phyloP scores from a whole-genome alignment of 2,888 invertebrate species.

The Dynastes grantii region DNA sequence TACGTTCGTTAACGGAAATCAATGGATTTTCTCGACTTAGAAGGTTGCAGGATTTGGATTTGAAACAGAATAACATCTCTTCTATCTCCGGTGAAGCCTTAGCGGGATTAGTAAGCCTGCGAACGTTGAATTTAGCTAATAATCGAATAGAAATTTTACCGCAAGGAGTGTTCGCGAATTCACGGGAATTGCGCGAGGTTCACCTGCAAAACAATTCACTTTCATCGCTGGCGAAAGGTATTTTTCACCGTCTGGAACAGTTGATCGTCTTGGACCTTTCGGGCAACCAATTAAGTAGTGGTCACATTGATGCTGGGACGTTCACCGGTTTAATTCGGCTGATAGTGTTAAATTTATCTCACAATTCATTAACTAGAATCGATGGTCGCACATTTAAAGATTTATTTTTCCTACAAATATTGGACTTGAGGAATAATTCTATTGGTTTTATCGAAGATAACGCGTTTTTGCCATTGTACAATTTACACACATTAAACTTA shows the following conservation, averaged over 20 bases:
- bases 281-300: constrained; percentile 88
- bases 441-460: constrained; percentile 92
- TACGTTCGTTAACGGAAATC: constrained; percentile 79
- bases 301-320: constrained; percentile 88
- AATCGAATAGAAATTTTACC: constrained; percentile 88
- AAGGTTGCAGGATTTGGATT: constrained; percentile 83
- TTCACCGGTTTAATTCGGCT: constrained; percentile 89
- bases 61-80: constrained; percentile 88
- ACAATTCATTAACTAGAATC: constrained; percentile 88
- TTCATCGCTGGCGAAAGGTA: constrained; percentile 85
- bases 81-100: constrained; percentile 86
- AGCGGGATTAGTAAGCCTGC: constrained; percentile 83
- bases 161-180: constrained; percentile 85
- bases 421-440: constrained; percentile 89
- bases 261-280: constrained; percentile 88
- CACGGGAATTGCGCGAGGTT: constrained; percentile 86
- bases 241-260: constrained; percentile 89
- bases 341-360: constrained; percentile 88
- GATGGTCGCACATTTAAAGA: constrained; percentile 91
- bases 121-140: constrained; percentile 88
- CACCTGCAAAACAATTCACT: constrained; percentile 90
- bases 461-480: constrained; percentile 89
- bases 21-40: constrained; percentile 84
- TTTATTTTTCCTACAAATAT: constrained; percentile 87
- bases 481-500: constrained; percentile 90